Evolutionary conservation across 2,888 invertebrate genomes (phyloP), one percentile per base, ranked within the genome.

Genomic region (Hypolimnas misippus): DNA sequence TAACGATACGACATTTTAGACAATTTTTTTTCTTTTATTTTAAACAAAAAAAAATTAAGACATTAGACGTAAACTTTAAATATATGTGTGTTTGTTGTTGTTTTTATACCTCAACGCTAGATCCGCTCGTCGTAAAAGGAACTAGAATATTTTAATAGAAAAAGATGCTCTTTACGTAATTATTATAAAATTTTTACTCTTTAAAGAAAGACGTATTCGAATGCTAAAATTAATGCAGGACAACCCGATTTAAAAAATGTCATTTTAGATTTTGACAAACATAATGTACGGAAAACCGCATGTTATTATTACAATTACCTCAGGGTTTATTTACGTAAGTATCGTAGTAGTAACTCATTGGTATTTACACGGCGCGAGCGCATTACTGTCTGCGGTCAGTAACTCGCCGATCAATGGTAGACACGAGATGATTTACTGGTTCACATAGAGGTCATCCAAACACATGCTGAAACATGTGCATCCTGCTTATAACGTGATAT

Each of bases 201-300:
- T n/a, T n/a, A n/a, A n/a, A n/a, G n/a, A n/a, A n/a, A n/a, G n/a
- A n/a, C n/a, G n/a, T n/a, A n/a, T n/a, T n/a, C n/a, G n/a, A n/a
- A 25, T 25, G 25, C 25, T 25, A 25, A 25, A 25, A 25, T 25
- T 25, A 25, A 25, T 5, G 25, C 25, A 25, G 5, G 25, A 25
- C 25, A n/a, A n/a, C n/a, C n/a, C n/a, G n/a, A 17, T 14, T 8
- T 17, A 12, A 17, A 10, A 3, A 2, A 44, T 2, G 17, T 17
- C 19, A 44, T 10, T 17, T 19, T 8, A 17, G 17, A 19, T 2
- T 16, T 2, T 6, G 8, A 19, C 17, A 3, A 1, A 38, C 8
- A 35, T 35, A 12, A 31, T 21, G 19, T 29, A 51, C 40, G 42
- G 51, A 58, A 58, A 58, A 58, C 58, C 58, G 7, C 58, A 33